These are phyloP conservation scores for Tragelaphus imberbis DNA, from an alignment of 2,113 vertebrate species.

Conservation along the genomic window DNA sequence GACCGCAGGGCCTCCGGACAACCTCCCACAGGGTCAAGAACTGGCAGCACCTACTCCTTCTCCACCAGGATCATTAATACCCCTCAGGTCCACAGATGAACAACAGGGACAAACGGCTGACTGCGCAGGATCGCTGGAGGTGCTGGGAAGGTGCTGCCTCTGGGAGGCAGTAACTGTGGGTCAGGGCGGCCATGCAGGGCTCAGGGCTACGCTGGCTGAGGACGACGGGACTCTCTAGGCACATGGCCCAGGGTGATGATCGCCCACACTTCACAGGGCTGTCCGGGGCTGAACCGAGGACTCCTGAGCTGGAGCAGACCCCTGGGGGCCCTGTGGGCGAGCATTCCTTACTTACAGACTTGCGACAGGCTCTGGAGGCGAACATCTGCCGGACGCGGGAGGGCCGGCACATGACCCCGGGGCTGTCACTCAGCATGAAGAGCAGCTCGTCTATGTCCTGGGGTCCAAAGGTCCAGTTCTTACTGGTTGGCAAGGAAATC, in stretches of 20 bases:
- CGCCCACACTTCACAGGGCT: fast-evolving
- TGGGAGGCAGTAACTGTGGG: background rate
- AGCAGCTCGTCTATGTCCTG: slow-evolving; percentile 96
- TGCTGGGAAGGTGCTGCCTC: background rate
- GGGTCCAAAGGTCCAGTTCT: slow-evolving; percentile 96
- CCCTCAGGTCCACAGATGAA: background rate
- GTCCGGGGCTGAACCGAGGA: background rate
- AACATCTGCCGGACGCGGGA: slow-evolving; percentile 98
- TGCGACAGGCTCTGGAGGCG: slow-evolving; percentile 94
- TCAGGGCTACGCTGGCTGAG: background rate
- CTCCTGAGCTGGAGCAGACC: background rate
- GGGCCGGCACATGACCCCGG: slow-evolving; percentile 95
- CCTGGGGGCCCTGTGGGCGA: fast-evolving
- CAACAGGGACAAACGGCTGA: background rate
- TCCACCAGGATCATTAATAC: background rate
- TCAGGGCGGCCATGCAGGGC: background rate
- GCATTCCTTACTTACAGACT: slow-evolving; percentile 86
- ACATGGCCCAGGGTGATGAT: background rate
- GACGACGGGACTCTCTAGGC: fast-evolving
- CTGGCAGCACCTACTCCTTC: background rate
- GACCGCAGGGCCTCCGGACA: background rate
- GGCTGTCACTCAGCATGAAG: slow-evolving; percentile 96
- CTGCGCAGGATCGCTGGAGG: fast-evolving
- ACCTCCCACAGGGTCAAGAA: too few relatives aligned
- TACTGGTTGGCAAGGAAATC: slow-evolving; percentile 94